phyloP scores from a whole-genome alignment of 2,797 vertebrate species.

The Crocodylus rhombifer region DNA sequence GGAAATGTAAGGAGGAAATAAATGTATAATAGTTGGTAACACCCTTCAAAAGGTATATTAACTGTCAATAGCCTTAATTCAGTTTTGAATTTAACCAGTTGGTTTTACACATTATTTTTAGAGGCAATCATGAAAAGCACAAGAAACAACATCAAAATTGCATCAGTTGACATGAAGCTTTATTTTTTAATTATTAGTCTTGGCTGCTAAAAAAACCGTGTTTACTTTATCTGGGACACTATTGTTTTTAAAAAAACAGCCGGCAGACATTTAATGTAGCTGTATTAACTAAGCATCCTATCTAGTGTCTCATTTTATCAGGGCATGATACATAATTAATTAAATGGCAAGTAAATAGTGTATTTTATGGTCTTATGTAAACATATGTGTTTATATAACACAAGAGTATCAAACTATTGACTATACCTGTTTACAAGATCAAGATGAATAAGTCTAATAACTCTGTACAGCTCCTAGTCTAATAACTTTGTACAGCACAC shows the following conservation, averaged over 20 bases:
- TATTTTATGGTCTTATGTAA: not conserved
- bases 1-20: not conserved
- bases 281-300: not conserved
- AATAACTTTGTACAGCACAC: too few species aligned
- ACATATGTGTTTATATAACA: not conserved
- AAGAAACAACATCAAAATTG: not conserved
- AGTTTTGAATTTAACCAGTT: not conserved
- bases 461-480: not conserved
- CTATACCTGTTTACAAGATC: not conserved
- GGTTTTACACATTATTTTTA: not conserved
- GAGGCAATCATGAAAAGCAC: not conserved
- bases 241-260: not conserved
- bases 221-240: not conserved
- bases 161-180: accelerated
- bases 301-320: not conserved
- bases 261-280: too few species aligned
- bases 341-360: not conserved
- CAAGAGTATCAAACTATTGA: not conserved
- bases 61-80: not conserved
- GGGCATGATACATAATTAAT: not conserved
- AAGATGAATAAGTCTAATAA: not conserved
- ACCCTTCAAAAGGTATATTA: not conserved
- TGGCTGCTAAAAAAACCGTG: not conserved
- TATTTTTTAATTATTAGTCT: not conserved
- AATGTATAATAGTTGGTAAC: not conserved